A percentile compares a stretch with the other conserved stretches of the same genome.
Conservation (phyloP, 2,888 invertebrate species). For the Eilema griseolum region DNA sequence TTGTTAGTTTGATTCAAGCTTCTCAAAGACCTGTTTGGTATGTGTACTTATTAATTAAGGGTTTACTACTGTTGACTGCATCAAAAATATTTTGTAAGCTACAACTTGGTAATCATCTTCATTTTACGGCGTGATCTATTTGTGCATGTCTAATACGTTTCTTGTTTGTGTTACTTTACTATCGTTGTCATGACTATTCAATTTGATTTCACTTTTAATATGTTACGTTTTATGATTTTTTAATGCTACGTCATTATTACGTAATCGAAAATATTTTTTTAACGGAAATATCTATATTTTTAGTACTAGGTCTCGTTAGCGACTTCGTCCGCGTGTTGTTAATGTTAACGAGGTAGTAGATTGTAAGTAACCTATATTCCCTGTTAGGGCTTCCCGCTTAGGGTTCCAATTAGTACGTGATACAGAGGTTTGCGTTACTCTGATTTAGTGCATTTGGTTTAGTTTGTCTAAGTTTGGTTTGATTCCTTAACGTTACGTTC, state of each 20-base stretch:
- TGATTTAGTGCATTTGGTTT: too few relatives aligned
- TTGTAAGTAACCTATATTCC: background rate
- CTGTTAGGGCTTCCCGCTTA: background rate
- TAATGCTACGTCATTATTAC: too few relatives aligned
- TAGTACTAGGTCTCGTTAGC: background rate
- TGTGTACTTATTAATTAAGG: slow-evolving; percentile 45
- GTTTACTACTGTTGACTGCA: too few relatives aligned
- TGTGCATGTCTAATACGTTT: background rate
- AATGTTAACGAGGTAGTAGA: background rate
- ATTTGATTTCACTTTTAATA: too few relatives aligned
- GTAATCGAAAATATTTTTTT: background rate
- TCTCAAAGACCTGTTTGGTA: slow-evolving; percentile 36
- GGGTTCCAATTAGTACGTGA: background rate
- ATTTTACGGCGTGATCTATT: background rate
- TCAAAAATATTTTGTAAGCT: background rate
- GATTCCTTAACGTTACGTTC: too few relatives aligned
- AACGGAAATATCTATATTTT: background rate
- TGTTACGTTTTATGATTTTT: too few relatives aligned
- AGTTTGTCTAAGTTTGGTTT: too few relatives aligned
- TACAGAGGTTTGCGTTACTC: too few relatives aligned
- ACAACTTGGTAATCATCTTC: background rate
- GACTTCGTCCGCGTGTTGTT: background rate
- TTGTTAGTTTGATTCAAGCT: slow-evolving; percentile 56
- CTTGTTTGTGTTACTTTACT: background rate
- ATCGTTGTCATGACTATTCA: background rate